Conservation (phyloP, 2,888 invertebrate species). For the Deilephila porcellus region DNA sequence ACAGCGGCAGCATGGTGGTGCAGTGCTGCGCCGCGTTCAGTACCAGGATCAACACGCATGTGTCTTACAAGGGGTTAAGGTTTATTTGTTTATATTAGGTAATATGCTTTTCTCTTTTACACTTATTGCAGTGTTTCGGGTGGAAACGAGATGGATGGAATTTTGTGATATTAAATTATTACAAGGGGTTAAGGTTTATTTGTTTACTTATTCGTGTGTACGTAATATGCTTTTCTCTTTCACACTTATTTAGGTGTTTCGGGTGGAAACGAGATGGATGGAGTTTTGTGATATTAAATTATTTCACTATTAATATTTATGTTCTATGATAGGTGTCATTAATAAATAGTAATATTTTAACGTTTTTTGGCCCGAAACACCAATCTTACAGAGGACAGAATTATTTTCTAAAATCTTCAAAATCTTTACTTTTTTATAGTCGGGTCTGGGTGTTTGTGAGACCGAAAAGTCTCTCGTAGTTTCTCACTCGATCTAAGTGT, state of each 20-base stretch:
- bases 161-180: constrained; percentile 33
- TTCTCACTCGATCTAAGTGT: too few relatives aligned
- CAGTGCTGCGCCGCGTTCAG: constrained; percentile 97
- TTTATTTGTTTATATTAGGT: constrained; percentile 37
- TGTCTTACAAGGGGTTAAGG: constrained; percentile 75
- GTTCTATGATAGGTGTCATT: too few relatives aligned
- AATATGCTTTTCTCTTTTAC: constrained; percentile 13
- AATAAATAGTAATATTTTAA: too few relatives aligned
- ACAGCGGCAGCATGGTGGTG: constrained; percentile 94
- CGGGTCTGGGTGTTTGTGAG: too few relatives aligned
- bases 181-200: neutral
- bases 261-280: neutral
- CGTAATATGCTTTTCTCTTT: constrained; percentile 27
- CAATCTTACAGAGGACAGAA: too few relatives aligned
- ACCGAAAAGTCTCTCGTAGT: too few relatives aligned
- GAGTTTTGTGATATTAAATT: neutral
- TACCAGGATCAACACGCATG: constrained; percentile 95
- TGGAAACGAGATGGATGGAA: neutral
- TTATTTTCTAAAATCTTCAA: too few relatives aligned
- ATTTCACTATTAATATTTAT: constrained; percentile 32
- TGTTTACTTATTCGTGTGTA: constrained; percentile 35
- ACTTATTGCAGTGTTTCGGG: neutral
- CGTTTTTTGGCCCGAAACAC: too few relatives aligned
- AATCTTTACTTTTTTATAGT: too few relatives aligned
- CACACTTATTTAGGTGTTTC: neutral